Conservation (phyloP, 2,888 invertebrate genomes). For the Synergus japonicus region DNA sequence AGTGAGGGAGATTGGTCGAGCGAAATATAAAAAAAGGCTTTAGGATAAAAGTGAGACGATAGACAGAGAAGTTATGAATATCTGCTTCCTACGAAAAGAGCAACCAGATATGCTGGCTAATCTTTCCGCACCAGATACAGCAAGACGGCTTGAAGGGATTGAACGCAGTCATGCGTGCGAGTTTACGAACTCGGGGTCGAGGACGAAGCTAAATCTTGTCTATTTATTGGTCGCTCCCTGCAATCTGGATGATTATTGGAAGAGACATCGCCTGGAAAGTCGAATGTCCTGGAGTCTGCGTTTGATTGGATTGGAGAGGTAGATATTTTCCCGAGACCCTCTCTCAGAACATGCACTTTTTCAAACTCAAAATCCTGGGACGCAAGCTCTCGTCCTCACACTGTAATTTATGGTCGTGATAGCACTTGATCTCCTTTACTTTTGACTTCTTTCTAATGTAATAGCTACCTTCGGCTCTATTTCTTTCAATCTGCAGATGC, state of each 20-base stretch:
- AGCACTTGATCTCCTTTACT: constrained; percentile 7
- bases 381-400: not conserved
- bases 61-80: constrained; percentile 32
- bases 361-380: not conserved
- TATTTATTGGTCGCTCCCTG: constrained; percentile 70
- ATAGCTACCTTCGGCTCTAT: not conserved
- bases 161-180: constrained; percentile 69
- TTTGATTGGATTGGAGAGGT: constrained; percentile 65
- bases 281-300: constrained; percentile 56
- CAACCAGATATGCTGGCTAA: constrained; percentile 16
- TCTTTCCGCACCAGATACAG: constrained; percentile 18
- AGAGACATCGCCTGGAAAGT: constrained; percentile 63
- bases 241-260: constrained; percentile 67
- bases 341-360: constrained; percentile 6
- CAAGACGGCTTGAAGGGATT: constrained; percentile 62
- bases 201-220: constrained; percentile 67
- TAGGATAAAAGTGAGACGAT: constrained; percentile 4
- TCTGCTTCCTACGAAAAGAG: not conserved
- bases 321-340: constrained; percentile 47
- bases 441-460: constrained; percentile 1
- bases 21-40: constrained; percentile 13
- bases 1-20: not conserved
- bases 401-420: constrained; percentile 5
- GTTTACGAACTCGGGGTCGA: constrained; percentile 58
- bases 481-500: constrained; percentile 5